Percentiles rank a stretch among this genome's conserved stretches.
phyloP scores from a whole-genome alignment of 1,140 invertebrate genomes.

The Zaprionus inermis region DNA sequence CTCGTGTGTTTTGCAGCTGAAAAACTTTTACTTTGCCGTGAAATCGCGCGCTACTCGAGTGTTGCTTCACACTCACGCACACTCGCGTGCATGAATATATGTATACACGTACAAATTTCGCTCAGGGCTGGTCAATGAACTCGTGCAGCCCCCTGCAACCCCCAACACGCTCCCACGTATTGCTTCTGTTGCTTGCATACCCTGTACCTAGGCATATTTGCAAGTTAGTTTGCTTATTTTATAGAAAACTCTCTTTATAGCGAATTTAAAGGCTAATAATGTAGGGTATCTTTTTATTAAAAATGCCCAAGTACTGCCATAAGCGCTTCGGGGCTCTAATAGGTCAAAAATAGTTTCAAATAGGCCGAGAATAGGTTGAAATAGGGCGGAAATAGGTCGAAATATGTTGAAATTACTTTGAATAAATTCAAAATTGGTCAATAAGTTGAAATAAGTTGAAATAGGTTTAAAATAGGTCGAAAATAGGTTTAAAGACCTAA shows the following conservation, averaged over 20 bases:
- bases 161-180: slow-evolving; percentile 16
- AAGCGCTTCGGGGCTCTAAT: no score
- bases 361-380: no score
- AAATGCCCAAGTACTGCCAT: no score
- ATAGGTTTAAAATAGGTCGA: no score
- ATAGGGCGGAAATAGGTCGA: no score
- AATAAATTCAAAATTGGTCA: no score
- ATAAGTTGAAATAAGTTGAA: no score
- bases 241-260: neutral
- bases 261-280: neutral
- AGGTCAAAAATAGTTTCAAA: no score
- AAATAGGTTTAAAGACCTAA: no score
- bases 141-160: slow-evolving; percentile 23
- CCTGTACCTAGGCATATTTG: neutral
- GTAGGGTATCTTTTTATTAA: no score
- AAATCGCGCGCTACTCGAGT: slow-evolving; percentile 63
- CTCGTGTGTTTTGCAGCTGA: slow-evolving; percentile 35
- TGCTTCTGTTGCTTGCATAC: neutral
- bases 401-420: no score
- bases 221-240: neutral
- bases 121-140: slow-evolving; percentile 84
- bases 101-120: slow-evolving; percentile 48
- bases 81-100: slow-evolving; percentile 8
- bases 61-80: slow-evolving; percentile 57
- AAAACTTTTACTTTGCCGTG: slow-evolving; percentile 82